These are phyloP conservation scores for Orchesella flavescens DNA, from an alignment of 2,888 invertebrate species.

Conservation along the genomic window DNA sequence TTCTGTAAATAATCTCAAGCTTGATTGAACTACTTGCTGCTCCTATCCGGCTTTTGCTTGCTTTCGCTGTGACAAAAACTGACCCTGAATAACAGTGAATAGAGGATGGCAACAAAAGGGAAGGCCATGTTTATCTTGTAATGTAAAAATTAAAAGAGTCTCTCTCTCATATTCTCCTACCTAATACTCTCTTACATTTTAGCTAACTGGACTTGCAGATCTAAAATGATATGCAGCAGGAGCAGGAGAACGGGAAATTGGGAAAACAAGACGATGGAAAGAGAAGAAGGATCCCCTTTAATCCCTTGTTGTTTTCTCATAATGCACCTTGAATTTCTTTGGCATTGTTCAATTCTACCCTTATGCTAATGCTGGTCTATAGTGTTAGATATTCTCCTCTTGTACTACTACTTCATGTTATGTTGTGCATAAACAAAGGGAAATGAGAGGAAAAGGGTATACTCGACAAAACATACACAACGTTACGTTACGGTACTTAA, in stretches of 20 bases:
- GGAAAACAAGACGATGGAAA: too few species aligned
- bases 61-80: slow-evolving; percentile 59
- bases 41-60: slow-evolving; percentile 40
- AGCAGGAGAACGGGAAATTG: too few species aligned
- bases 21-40: slow-evolving; percentile 49
- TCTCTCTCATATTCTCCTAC: neutral
- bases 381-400: too few species aligned
- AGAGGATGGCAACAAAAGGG: neutral
- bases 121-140: neutral
- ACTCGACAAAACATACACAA: neutral
- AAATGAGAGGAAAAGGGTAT: neutral
- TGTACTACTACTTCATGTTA: too few species aligned
- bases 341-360: too few species aligned
- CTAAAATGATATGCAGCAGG: too few species aligned
- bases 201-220: slow-evolving; percentile 37
- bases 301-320: too few species aligned
- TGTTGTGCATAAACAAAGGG: neutral
- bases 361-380: too few species aligned
- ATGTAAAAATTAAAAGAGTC: neutral
- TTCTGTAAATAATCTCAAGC: slow-evolving; percentile 60
- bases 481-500: slow-evolving; percentile 13
- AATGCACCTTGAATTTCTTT: too few species aligned
- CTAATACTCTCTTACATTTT: neutral
- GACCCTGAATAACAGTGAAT: slow-evolving; percentile 58
- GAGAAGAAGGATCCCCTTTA: too few species aligned